Base-by-base conservation (phyloP, 1,140 invertebrate genomes). In the Lasaia peninsularis region DNA sequence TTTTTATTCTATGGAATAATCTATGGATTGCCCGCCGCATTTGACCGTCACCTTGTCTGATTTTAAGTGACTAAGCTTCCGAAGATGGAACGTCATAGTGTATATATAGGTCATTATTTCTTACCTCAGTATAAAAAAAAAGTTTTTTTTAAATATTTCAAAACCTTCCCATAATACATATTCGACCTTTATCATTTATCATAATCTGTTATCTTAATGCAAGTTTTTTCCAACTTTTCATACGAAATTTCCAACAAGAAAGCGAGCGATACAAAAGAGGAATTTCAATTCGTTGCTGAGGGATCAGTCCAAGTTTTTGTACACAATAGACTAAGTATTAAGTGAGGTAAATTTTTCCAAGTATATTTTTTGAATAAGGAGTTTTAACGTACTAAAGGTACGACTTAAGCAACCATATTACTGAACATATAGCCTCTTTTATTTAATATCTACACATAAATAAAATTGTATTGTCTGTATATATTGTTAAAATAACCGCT, bases 281-380 rank as follows among this genome's bases (percentile, higher is more conserved):
- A 44, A 18, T 44, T 44, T 44, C 40, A 20, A 44, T 44, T 2
- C 40, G 40, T 20, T 20, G 10, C 16, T 18, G 18, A 18, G 5
- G 40, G 40, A 44, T 18, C 10, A 9, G 18, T 44, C 8, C 16
- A 20, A 44, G 40, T 44, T 44, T 44, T 44, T 44, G 40, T 44
- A 20, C 11, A 44, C 40, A 44, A 44, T 44, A 44, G 40, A 44
- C 40, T 18, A 44, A 44, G 16, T 18, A 44, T 44, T 44, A 44
- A 20, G 40, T 18, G 11, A 14, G 40, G 40, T 20, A 16, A 16
- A 44, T 18, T 44, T n/a, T 20, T 9, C 11, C 18, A 44, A 44
- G 9, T 10, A 18, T 18, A 44, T 44, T 44, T 44, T 44, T 3
- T 4, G 40, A 44, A 44, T 16, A 4, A 6, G 24, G 8, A 28